Evolutionary conservation across 2,797 vertebrate species (phyloP), one percentile per base, ranked within the genome.

Genomic region (Myoxocephalus aenaeus): DNA sequence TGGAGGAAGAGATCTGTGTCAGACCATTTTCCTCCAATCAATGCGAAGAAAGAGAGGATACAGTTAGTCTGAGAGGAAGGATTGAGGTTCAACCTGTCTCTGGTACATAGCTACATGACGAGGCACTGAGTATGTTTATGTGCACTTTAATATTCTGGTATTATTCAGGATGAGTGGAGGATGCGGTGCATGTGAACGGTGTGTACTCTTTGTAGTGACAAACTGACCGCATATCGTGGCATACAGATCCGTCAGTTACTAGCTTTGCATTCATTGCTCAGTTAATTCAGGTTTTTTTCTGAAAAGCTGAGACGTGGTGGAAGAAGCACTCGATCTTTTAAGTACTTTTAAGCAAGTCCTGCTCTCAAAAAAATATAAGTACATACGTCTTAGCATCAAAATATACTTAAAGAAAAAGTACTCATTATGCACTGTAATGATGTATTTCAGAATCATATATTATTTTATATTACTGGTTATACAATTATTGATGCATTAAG

Each of bases 51-150:
- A 70, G 70, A 78, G 75, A 74, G 75, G 57, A 53, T 29, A 36
- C 64, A 65, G 72, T 64, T 20, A 34, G 68, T 62, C 57, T 56
- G 15, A 22, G 73, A 82, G 72, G 73, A 77, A 68, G 48, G 38
- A 77, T 44, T 81, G 81, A 86, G 86, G 85, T 88, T 91, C 89
- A 86, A 70, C 80, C 58, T 80, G 81, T 88, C 73, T 81, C 64
- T 81, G 69, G 87, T 63, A 70, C 70, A 34, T 17, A 81, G 66
- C 80, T 63, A 75, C 75, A 73, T 18, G 18, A 77, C 8, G 5
- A 84, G 64, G 69, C 80, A 71, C 74, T 29, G 61, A 79, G 51
- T 78, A 27, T 80, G 79, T 86, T 74, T 78, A 77, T 84, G 79
- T 90, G 87, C 87, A 82, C 77, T 75, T 85, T 84, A 72, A 73